phyloP scores from a whole-genome alignment of 2,113 vertebrate genomes.

The Rattus rattus region DNA sequence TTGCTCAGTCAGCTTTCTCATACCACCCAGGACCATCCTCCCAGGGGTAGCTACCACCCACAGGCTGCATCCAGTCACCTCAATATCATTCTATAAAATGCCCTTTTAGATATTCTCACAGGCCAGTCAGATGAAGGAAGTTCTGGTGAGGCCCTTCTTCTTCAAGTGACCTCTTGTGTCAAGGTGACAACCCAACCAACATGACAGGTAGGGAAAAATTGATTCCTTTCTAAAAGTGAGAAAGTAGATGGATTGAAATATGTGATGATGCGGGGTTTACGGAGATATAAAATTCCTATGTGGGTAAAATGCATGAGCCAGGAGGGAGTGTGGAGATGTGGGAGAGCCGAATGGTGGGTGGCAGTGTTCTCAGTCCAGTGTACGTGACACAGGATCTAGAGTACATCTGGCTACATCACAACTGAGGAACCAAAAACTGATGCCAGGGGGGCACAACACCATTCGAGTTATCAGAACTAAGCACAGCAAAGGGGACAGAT shows the following conservation, averaged over 20 bases:
- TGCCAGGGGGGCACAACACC: neutral
- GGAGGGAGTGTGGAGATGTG: neutral
- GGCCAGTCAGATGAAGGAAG: neutral
- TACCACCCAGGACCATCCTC: neutral
- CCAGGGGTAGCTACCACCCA: neutral
- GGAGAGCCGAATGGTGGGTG: neutral
- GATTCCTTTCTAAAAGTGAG: neutral
- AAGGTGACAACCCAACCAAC: neutral
- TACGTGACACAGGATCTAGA: neutral
- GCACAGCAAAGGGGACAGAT: neutral
- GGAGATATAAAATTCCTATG: neutral
- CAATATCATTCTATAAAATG: neutral
- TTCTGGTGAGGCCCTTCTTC: neutral
- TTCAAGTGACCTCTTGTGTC: neutral
- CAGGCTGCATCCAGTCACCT: neutral
- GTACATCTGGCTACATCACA: neutral
- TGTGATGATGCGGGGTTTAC: neutral
- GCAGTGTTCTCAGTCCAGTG: neutral
- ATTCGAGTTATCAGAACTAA: neutral
- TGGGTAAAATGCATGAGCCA: neutral
- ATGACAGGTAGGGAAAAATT: neutral
- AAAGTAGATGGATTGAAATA: neutral
- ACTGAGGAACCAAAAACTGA: neutral
- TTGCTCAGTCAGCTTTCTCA: neutral
- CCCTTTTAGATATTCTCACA: neutral